These are phyloP conservation scores for Pelusios castaneus DNA, from an alignment of 2,113 vertebrate genomes.

Conservation along the genomic window DNA sequence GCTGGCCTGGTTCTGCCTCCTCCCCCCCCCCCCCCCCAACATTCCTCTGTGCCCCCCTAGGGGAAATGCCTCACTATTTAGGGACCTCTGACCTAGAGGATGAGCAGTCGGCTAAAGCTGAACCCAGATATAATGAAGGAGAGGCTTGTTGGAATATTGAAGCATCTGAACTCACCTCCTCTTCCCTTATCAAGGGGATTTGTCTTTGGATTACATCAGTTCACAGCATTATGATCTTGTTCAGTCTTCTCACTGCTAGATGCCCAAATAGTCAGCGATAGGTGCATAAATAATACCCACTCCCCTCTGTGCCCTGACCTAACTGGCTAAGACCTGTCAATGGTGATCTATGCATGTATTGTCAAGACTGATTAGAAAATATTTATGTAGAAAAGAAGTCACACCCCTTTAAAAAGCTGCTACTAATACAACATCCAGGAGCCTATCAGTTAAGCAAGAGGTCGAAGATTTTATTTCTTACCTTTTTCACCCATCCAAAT, in stretches of 20 bases:
- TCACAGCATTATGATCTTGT: background rate
- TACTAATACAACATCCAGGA: background rate
- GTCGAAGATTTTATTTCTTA: constrained; percentile 49
- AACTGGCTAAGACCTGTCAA: background rate
- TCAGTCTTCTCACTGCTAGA: background rate
- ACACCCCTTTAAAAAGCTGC: background rate
- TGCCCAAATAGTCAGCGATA: background rate
- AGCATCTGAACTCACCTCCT: background rate
- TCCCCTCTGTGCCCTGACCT: background rate
- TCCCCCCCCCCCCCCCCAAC: too few species aligned
- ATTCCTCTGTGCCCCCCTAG: too few species aligned
- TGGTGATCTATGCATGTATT: background rate
- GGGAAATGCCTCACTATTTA: too few species aligned
- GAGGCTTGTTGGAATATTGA: background rate
- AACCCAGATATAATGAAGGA: background rate
- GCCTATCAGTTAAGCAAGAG: background rate
- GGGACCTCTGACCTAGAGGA: background rate
- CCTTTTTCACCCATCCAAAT: constrained; percentile 97
- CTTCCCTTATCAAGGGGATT: background rate
- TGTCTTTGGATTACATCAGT: background rate
- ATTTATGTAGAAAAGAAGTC: background rate
- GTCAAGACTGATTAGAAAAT: background rate
- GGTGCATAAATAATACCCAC: background rate
- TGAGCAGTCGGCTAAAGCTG: background rate
- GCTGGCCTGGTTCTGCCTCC: too few species aligned